Evolutionary conservation across 2,888 invertebrate genomes (phyloP).

Genomic region (Drosophila cognata): DNA sequence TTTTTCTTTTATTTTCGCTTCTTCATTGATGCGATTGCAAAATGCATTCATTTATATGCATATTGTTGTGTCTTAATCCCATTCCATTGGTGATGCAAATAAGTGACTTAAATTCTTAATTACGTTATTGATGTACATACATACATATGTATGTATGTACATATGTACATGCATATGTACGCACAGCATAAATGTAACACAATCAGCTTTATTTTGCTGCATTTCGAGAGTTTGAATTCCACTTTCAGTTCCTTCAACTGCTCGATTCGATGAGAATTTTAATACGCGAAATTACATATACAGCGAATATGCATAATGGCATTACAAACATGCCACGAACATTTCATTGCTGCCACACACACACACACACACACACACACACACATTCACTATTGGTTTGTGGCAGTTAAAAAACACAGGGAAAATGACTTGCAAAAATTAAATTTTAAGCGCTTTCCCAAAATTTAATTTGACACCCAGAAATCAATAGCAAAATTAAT

Average conservation of each 20-base stretch:
- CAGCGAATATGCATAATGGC: constrained; percentile 27
- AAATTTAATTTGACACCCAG: constrained; percentile 35
- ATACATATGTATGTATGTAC: neutral
- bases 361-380: constrained; percentile 2
- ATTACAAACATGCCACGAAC: constrained; percentile 42
- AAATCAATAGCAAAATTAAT: constrained; percentile 15
- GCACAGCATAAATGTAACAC: neutral
- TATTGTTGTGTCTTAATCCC: neutral
- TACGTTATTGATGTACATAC: neutral
- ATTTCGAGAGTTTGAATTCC: neutral
- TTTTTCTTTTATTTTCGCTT: neutral
- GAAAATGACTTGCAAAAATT: constrained; percentile 20
- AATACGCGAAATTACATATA: constrained; percentile 12
- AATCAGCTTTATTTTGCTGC: neutral
- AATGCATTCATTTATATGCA: neutral
- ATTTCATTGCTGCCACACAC: constrained; percentile 41
- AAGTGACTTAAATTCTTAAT: neutral
- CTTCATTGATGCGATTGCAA: neutral
- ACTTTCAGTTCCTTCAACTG: neutral
- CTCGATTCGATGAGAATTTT: neutral
- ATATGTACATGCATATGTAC: too few relatives aligned
- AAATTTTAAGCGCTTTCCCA: constrained; percentile 26
- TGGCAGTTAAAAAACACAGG: constrained; percentile 9
- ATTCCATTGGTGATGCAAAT: neutral
- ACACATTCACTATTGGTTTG: neutral